Conservation (phyloP, 1,140 invertebrate species). For the Stenopsyche tienmushanensis region DNA sequence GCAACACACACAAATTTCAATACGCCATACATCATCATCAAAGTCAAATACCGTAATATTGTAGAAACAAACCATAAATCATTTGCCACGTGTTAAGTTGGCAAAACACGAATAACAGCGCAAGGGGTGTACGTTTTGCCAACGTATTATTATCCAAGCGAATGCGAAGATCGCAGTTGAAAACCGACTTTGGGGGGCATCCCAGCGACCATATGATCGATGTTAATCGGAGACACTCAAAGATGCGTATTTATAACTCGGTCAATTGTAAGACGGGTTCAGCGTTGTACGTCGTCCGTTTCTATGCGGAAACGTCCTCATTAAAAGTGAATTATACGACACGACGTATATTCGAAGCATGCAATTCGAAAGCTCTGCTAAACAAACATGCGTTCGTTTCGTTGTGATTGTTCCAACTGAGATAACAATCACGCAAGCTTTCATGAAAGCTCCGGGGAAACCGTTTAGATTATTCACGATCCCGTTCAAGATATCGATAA, state of each 20-base stretch:
- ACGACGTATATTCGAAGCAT: not conserved
- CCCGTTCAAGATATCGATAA: too few species aligned
- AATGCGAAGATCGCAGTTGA: too few species aligned
- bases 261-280: too few species aligned
- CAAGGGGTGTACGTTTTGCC: not conserved
- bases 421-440: not conserved
- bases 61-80: slow-evolving; percentile 1
- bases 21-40: slow-evolving; percentile 12
- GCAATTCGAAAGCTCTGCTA: not conserved
- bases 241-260: too few species aligned
- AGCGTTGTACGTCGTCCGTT: too few species aligned
- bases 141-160: too few species aligned
- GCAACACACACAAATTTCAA: slow-evolving; percentile 6
- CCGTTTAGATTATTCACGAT: too few species aligned
- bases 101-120: not conserved
- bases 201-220: too few species aligned
- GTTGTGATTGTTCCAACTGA: not conserved
- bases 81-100: not conserved
- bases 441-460: too few species aligned
- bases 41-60: slow-evolving; percentile 5
- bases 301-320: not conserved
- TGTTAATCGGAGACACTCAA: too few species aligned
- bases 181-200: too few species aligned
- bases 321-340: not conserved
- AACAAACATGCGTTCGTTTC: not conserved